Evolutionary conservation across 1,140 invertebrate genomes (phyloP), one percentile per base, ranked within the genome.

Genomic region (Achroia grisella): DNA sequence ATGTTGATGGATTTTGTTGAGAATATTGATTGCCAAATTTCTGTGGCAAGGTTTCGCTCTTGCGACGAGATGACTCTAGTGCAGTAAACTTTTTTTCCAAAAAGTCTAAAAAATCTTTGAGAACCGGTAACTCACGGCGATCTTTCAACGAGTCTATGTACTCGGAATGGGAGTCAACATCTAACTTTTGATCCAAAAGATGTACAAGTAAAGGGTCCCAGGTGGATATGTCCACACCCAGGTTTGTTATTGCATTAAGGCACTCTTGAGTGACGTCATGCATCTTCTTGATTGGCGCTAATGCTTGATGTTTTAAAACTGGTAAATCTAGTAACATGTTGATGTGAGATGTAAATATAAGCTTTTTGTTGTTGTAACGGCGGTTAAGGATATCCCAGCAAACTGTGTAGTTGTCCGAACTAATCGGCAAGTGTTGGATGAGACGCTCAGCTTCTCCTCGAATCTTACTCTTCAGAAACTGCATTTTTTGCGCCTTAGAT

Each of bases 11-110:
- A 34, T 23, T 1, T 15, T 36, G 32, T 11, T 32, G 5, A 5
- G 28, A 15, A 1, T 6, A 8, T 39, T 39, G 11, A 39, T 32
- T 5, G 8, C 10, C n/a, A n/a, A n/a, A n/a, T n/a, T n/a, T n/a
- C n/a, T n/a, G n/a, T n/a, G n/a, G n/a, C n/a, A n/a, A n/a, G n/a
- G n/a, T 39, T 1, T 10, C 2, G 9, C 8, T 37, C 34, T 40
- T 39, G 14, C 41, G 32, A 8, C 32, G 44, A 14, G 50, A 52
- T 34, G 55, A 33, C 48, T 62, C 56, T 33, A 58, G 36, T 0
- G 46, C 40, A 0, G 51, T 57, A 27, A 62, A 62, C 27, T 57
- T 62, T 11, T 12, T 31, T 34, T 61, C 58, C 17, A 61, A 48
- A 40, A 48, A 61, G 2, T 49, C 44, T n/a, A 61, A 32, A 48